These are phyloP conservation scores for Griposia aprilina DNA, from an alignment of 2,888 invertebrate genomes.

Conservation along the genomic window DNA sequence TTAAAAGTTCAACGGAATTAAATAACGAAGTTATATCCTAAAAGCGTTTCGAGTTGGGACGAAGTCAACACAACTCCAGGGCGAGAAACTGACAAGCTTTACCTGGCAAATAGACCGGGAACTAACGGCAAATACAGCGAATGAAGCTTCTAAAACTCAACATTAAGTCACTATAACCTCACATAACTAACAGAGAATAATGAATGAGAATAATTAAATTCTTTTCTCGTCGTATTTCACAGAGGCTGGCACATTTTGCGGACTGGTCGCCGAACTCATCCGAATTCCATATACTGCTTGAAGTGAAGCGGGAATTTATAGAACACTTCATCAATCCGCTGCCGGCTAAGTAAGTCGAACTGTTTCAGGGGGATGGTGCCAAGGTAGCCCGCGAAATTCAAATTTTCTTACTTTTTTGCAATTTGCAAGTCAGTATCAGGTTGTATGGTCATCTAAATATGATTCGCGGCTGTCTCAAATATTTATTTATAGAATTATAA, in stretches of 20 bases:
- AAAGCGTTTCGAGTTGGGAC: constrained; percentile 28
- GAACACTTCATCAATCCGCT: constrained; percentile 92
- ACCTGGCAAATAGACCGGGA: constrained; percentile 48
- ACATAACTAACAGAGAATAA: constrained; percentile 66
- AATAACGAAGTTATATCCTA: constrained; percentile 48
- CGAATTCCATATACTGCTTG: constrained; percentile 93
- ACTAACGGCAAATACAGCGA: constrained; percentile 52
- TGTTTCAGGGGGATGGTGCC: neutral
- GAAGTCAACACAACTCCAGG: constrained; percentile 42
- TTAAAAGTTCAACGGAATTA: constrained; percentile 54
- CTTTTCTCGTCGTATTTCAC: constrained; percentile 75
- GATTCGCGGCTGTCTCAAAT: no score
- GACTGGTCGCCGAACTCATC: constrained; percentile 94
- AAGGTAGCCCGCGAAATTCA: no score
- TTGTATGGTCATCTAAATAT: no score
- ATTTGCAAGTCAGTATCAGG: no score
- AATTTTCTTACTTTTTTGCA: no score
- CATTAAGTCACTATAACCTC: constrained; percentile 64
- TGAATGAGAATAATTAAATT: constrained; percentile 78
- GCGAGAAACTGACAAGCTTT: constrained; percentile 36
- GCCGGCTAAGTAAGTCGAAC: constrained; percentile 88
- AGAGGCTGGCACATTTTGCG: constrained; percentile 93
- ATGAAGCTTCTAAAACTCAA: constrained; percentile 59
- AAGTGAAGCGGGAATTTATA: constrained; percentile 93
- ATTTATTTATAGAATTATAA: no score